phyloP scores from a whole-genome alignment of 2,888 invertebrate species.

The Vanessa cardui region DNA sequence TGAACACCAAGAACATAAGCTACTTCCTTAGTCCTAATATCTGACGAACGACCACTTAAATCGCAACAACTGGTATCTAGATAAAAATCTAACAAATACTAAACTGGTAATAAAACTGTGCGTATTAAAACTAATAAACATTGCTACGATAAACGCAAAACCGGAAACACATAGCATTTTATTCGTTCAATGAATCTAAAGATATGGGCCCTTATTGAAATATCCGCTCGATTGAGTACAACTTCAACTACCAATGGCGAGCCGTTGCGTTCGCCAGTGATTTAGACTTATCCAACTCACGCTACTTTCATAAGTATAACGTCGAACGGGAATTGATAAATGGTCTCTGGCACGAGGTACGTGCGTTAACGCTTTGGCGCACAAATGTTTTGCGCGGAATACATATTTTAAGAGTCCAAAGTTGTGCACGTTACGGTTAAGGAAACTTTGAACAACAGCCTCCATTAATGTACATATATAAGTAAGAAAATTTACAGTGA shows the following conservation, averaged over 20 bases:
- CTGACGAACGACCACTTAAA: too few species aligned
- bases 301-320: slow-evolving; percentile 12
- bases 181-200: slow-evolving; percentile 22
- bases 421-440: neutral
- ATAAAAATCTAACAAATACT: too few species aligned
- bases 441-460: too few species aligned
- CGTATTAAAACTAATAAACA: neutral
- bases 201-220: slow-evolving; percentile 31
- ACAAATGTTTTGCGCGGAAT: neutral
- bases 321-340: slow-evolving; percentile 20
- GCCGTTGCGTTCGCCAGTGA: slow-evolving; percentile 11
- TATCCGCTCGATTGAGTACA: slow-evolving; percentile 29
- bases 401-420: neutral
- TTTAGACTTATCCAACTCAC: slow-evolving; percentile 22
- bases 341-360: slow-evolving; percentile 9
- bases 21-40: too few species aligned
- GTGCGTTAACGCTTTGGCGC: neutral
- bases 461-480: too few species aligned
- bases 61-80: too few species aligned
- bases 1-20: too few species aligned
- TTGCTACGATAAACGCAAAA: slow-evolving; percentile 7
- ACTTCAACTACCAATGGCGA: slow-evolving; percentile 7
- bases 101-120: neutral
- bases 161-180: slow-evolving; percentile 18
- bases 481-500: too few species aligned